Conservation (phyloP, 1,140 invertebrate species). For the Sarcophaga peregrina region DNA sequence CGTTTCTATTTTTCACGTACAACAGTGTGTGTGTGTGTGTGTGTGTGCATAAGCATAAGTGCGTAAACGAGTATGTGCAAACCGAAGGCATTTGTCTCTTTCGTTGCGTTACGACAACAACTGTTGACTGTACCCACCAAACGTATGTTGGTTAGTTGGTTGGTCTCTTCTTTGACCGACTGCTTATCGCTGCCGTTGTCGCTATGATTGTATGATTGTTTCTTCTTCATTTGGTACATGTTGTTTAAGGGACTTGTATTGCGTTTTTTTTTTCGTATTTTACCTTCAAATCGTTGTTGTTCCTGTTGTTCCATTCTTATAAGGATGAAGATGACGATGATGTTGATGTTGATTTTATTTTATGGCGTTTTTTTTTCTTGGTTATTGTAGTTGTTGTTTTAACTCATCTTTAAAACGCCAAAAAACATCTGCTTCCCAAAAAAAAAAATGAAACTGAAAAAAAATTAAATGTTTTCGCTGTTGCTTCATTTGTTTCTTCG, state of each 20-base stretch:
- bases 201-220: too few species aligned
- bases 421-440: conserved; percentile 11
- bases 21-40: background rate
- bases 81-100: background rate
- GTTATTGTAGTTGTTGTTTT: background rate
- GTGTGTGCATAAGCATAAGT: background rate
- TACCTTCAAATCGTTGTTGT: too few species aligned
- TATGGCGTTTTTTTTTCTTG: too few species aligned
- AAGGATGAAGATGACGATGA: background rate
- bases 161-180: too few species aligned
- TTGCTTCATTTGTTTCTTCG: background rate
- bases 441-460: too few species aligned
- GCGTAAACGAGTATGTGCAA: too few species aligned
- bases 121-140: background rate
- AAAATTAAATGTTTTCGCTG: background rate
- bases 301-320: background rate
- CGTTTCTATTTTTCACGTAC: background rate
- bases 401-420: background rate
- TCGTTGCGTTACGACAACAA: background rate
- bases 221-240: background rate
- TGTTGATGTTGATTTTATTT: too few species aligned
- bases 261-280: background rate
- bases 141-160: background rate
- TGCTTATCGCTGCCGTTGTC: too few species aligned
- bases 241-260: background rate